phyloP scores from a whole-genome alignment of 2,113 vertebrate genomes.

The Emydocephalus ijimae region DNA sequence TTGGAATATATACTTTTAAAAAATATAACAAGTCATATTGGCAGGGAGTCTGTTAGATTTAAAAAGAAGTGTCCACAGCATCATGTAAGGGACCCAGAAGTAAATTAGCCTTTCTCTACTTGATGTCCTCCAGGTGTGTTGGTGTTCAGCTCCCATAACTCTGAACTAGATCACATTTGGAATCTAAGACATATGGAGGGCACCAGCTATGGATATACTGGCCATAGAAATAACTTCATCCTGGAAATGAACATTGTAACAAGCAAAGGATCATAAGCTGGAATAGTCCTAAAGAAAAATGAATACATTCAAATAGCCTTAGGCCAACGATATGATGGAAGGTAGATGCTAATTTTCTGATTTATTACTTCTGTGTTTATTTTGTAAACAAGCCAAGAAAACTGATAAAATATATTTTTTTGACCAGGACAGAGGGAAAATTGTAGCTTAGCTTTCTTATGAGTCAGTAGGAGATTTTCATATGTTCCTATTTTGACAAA shows the following conservation, averaged over 20 bases:
- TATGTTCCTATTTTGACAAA: neutral
- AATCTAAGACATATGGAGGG: neutral
- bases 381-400: neutral
- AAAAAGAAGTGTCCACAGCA: neutral
- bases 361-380: neutral
- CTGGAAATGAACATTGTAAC: neutral
- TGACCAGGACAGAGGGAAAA: neutral
- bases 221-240: neutral
- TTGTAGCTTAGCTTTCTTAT: neutral
- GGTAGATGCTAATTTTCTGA: neutral
- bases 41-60: neutral
- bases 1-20: neutral
- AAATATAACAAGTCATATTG: neutral
- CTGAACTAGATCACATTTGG: neutral
- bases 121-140: neutral
- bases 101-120: neutral
- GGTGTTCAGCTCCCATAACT: neutral
- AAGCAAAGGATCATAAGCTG: constrained; percentile 1
- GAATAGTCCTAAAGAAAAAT: neutral
- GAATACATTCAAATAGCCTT: neutral
- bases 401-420: neutral
- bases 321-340: constrained; percentile 22
- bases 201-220: neutral
- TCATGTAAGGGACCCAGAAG: neutral
- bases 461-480: neutral